Conservation (phyloP, 2,888 invertebrate genomes). For the Coronaproctus castanopsis region DNA sequence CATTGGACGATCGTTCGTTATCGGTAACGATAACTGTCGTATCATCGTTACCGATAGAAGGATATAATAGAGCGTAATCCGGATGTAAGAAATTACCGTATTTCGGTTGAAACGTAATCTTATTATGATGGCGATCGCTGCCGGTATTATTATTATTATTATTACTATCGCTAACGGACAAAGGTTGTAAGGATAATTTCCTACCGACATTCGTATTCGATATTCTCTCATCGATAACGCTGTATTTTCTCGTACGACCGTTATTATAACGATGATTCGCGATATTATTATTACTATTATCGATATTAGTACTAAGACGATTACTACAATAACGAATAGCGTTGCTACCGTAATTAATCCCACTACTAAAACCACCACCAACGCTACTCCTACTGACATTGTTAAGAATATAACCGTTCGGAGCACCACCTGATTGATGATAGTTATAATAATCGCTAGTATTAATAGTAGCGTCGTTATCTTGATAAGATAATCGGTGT, state of each 20-base stretch:
- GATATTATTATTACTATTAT: background rate
- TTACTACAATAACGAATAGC: too few species aligned
- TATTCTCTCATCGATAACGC: too few species aligned
- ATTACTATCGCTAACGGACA: background rate
- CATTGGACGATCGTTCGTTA: constrained; percentile 2
- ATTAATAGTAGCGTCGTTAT: background rate
- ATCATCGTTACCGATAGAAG: constrained; percentile 6
- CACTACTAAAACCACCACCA: background rate
- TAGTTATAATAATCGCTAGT: too few species aligned
- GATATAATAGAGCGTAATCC: constrained; percentile 11
- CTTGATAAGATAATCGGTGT: background rate
- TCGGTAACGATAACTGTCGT: background rate
- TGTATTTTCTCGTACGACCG: too few species aligned
- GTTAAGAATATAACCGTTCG: background rate
- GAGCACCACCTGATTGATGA: too few species aligned
- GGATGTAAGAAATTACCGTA: constrained; percentile 14
- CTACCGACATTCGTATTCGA: background rate
- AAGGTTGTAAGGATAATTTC: background rate
- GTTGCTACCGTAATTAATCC: background rate
- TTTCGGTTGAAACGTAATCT: constrained; percentile 12
- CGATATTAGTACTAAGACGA: too few species aligned
- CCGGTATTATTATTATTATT: too few species aligned
- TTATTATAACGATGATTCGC: too few species aligned
- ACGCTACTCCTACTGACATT: background rate
- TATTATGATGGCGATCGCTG: too few species aligned